phyloP scores from a whole-genome alignment of 2,113 vertebrate species.

The Sinosuthora webbiana region DNA sequence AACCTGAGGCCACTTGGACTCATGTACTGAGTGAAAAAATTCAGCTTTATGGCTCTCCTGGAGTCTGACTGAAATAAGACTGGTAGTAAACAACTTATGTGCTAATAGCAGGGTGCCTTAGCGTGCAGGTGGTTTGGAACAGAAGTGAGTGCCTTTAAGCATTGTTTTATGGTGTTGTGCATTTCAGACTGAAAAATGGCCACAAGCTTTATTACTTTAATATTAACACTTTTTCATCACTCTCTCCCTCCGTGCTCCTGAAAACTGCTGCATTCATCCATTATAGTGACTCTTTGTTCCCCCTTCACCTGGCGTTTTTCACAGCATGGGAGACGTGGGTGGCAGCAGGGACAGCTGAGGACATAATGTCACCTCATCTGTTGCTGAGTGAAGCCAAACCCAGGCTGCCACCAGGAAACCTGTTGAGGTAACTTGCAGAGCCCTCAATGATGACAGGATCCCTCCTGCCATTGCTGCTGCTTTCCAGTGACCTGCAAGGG shows the following conservation, averaged over 20 bases:
- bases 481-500: not conserved
- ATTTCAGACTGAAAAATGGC: conserved; percentile 48
- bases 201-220: conserved; percentile 39
- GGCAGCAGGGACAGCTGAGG: conserved; percentile 1
- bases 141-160: conserved; percentile 40
- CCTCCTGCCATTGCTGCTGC: not conserved
- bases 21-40: not conserved
- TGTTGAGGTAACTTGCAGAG: not conserved
- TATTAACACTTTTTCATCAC: conserved; percentile 4
- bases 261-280: conserved; percentile 1
- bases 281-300: not conserved
- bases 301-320: not conserved
- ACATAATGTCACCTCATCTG: not conserved
- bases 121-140: conserved; percentile 40
- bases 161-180: not conserved
- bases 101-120: conserved; percentile 51
- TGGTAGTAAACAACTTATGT: conserved; percentile 59
- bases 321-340: not conserved
- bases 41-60: conserved; percentile 1
- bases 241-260: not conserved
- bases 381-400: not conserved
- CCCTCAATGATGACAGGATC: not conserved
- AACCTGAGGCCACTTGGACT: not conserved
- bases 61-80: conserved; percentile 21
- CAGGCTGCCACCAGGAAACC: fast-evolving